Base-by-base conservation (phyloP, 2,888 invertebrate genomes). In the Rhingia rostrata region DNA sequence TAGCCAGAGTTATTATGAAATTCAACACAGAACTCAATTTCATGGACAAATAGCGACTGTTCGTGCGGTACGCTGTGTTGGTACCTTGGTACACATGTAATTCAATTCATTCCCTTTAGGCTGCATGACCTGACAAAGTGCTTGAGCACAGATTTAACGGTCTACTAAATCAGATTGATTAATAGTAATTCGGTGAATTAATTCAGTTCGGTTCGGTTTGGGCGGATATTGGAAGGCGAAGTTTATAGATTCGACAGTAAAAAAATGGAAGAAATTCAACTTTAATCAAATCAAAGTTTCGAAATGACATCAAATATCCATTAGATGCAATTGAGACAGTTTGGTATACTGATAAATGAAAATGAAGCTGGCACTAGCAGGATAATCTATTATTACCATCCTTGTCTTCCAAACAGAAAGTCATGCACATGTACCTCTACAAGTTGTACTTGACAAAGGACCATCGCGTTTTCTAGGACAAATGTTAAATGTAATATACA, bases 1-100 rank as follows among this genome's bases (percentile, higher is more conserved):
- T 41, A 35, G 14, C 22, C 33, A 7, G 32, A 32, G 49, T 33
- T 49, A 49, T 22, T 58, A 60, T 70, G 49, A 49, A 70, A 30
- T 69, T 30, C 37, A 22, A 22, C 14, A 54, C n/a, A 56, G 49
- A 60, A 51, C 39, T 14, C 58, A 58, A 60, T 70, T 70, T 58
- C 58, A 41, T 32, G 30, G 30, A 39, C 14, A 51, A 64, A 64
- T 32, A 51, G 6, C 47, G 35, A 37, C 22, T 5, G 37, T 30
- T 35, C 39, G 4, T 49, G 63, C 30, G 47, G 47, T 37, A 37
- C 1, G 2, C 22, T 4, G 10, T 14, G 22, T 14, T 22, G 22
- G 22, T 22, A 22, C 22, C 22, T n/a, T n/a, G n/a, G n/a, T n/a
- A n/a, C n/a, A 22, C 22, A 6, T 61, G 32, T 33, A 60, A 60